Percentiles rank a stretch among this genome's conserved stretches.
Conservation (phyloP, 2,113 vertebrate genomes). For the Syrrhaptes paradoxus region DNA sequence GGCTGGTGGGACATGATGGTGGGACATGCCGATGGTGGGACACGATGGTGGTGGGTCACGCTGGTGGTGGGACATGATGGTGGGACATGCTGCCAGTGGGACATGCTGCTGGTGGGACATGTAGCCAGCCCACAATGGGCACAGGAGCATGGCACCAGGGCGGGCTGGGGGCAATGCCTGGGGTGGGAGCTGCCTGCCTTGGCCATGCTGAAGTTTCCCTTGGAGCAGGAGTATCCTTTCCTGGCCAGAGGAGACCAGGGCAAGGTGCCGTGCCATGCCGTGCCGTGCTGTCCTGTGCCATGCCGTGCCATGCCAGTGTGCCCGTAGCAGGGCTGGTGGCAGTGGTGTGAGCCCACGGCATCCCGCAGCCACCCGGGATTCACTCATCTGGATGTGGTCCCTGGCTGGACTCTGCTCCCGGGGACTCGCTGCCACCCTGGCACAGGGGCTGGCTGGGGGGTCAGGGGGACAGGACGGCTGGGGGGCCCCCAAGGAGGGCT, state of each 20-base stretch:
- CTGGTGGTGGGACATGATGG: too few species aligned
- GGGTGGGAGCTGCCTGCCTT: background rate
- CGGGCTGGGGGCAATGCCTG: rapidly evolving
- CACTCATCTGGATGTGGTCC: rapidly evolving
- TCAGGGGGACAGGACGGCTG: background rate
- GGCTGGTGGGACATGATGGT: too few species aligned
- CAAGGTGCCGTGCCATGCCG: background rate
- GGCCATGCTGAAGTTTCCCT: background rate
- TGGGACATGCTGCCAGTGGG: background rate
- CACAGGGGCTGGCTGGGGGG: too few species aligned
- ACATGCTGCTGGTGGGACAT: rapidly evolving
- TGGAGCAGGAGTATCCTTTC: background rate
- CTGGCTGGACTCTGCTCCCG: background rate
- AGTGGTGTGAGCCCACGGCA: rapidly evolving
- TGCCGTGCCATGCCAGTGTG: background rate
- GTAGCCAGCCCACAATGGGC: rapidly evolving
- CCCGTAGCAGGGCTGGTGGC: background rate
- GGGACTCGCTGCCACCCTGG: background rate
- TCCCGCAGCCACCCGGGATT: background rate
- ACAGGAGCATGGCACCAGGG: background rate
- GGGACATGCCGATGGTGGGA: too few species aligned
- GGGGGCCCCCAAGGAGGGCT: background rate
- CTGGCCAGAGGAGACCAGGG: rapidly evolving
- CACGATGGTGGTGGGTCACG: too few species aligned
- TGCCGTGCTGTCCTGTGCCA: background rate